phyloP scores from a whole-genome alignment of 2,888 invertebrate species.

The Carterocephalus palaemon region DNA sequence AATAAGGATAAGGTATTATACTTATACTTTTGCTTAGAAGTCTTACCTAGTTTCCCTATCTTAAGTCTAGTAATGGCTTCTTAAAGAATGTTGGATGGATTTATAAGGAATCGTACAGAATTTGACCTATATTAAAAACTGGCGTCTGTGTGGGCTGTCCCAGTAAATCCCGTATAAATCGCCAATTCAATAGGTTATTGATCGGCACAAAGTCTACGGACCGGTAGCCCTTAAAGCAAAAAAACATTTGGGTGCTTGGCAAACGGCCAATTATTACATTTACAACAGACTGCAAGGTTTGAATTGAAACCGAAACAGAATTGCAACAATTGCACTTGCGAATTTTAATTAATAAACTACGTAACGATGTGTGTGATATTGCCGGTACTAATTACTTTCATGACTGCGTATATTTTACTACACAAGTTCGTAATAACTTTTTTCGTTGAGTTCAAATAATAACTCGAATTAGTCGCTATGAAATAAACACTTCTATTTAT shows the following conservation, averaged over 20 bases:
- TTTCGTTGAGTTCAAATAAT: not conserved
- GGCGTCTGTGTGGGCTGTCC: not conserved
- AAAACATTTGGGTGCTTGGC: conserved; percentile 10
- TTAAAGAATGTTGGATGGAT: too few relatives aligned
- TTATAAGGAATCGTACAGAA: too few relatives aligned
- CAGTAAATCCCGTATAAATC: not conserved
- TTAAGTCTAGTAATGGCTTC: too few relatives aligned
- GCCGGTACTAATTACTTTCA: conserved; percentile 18
- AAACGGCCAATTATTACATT: conserved; percentile 14
- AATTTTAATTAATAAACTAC: conserved; percentile 24
- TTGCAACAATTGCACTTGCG: conserved; percentile 21
- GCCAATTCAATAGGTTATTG: not conserved
- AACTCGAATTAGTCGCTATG: too few relatives aligned
- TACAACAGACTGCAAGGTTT: conserved; percentile 13
- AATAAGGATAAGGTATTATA: too few relatives aligned
- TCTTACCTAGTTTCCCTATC: too few relatives aligned
- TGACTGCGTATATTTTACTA: conserved; percentile 10
- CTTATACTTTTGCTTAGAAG: too few relatives aligned
- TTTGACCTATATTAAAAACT: too few relatives aligned
- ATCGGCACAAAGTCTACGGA: not conserved
- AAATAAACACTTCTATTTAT: too few relatives aligned
- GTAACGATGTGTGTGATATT: conserved; percentile 15
- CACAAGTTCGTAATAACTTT: not conserved
- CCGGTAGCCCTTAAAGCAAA: conserved; percentile 3
- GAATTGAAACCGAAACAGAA: conserved; percentile 18